phyloP scores from a whole-genome alignment of 1,140 invertebrate genomes.

The Odontomachus brunneus region DNA sequence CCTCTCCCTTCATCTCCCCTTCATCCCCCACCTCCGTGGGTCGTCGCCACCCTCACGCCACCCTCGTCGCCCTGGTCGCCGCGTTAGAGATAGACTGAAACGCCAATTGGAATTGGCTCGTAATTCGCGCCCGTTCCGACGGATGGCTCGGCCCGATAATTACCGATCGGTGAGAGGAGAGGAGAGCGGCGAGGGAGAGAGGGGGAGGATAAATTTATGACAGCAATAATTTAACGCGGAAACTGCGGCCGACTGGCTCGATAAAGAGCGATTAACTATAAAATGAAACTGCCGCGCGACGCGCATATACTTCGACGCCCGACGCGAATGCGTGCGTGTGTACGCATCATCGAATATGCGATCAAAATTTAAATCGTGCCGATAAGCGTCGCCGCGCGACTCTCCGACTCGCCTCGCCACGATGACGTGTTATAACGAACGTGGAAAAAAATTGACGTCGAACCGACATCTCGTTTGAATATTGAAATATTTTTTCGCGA shows the following conservation, averaged over 20 bases:
- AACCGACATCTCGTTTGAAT: not conserved
- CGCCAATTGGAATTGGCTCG: constrained; percentile 75
- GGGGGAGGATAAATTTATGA: constrained; percentile 76
- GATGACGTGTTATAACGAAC: not conserved
- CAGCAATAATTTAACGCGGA: constrained; percentile 74
- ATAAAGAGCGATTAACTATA: constrained; percentile 76
- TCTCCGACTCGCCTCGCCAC: not conserved
- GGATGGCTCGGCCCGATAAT: constrained; percentile 73
- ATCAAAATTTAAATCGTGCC: constrained; percentile 60
- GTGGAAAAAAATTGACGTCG: not conserved
- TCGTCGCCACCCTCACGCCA: not conserved
- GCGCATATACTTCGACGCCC: not conserved
- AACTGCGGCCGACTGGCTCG: constrained; percentile 71
- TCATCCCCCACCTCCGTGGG: too few species aligned
- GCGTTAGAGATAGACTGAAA: constrained; percentile 56
- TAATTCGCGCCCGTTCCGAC: constrained; percentile 72
- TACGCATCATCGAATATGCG: constrained; percentile 42
- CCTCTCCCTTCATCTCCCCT: too few species aligned
- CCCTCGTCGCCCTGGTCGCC: not conserved
- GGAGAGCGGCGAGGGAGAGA: too few species aligned
- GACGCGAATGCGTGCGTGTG: not conserved
- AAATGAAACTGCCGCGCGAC: constrained; percentile 66
- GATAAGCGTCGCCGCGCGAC: constrained; percentile 34
- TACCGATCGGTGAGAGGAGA: too few species aligned
- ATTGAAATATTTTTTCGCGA: not conserved